Percentiles rank a stretch among this genome's conserved stretches.
phyloP scores from a whole-genome alignment of 1,140 invertebrate genomes.

The Pseudomyrmex sp. region DNA sequence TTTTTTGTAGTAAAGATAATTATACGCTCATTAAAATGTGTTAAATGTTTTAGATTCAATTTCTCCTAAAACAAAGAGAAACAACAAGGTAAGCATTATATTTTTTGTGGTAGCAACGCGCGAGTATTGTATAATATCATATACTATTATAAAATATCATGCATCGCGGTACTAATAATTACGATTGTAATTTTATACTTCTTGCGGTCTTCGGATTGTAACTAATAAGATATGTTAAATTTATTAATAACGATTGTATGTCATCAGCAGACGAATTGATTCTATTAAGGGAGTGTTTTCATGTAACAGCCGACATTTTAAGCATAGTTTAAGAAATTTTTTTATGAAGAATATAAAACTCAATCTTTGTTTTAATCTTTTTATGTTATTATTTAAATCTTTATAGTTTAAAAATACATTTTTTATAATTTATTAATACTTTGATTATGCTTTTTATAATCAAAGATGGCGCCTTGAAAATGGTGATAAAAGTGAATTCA shows the following conservation, averaged over 20 bases:
- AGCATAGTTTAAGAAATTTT: no score
- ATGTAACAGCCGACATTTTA: no score
- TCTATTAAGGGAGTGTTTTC: no score
- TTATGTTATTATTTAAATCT: no score
- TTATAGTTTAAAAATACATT: no score
- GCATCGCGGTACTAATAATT: conserved; percentile 63
- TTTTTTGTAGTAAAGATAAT: conserved; percentile 59
- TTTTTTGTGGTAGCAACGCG: conserved; percentile 17
- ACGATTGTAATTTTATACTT: conserved; percentile 54
- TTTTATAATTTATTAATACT: no score
- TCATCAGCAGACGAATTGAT: background rate
- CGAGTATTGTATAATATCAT: no score
- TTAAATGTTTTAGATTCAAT: conserved; percentile 45
- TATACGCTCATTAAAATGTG: conserved; percentile 34
- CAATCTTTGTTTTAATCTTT: no score
- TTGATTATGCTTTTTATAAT: no score
- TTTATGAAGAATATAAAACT: no score
- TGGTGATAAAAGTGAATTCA: no score
- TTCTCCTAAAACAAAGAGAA: conserved; percentile 24
- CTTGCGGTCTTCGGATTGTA: conserved; percentile 3
- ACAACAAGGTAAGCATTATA: conserved; percentile 24
- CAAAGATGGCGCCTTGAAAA: no score
- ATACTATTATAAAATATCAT: conserved; percentile 37
- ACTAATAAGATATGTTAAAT: conserved; percentile 17
- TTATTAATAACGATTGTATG: background rate